These are phyloP conservation scores for Nixonia krombeini DNA, from an alignment of 1,140 invertebrate species.

Conservation along the genomic window DNA sequence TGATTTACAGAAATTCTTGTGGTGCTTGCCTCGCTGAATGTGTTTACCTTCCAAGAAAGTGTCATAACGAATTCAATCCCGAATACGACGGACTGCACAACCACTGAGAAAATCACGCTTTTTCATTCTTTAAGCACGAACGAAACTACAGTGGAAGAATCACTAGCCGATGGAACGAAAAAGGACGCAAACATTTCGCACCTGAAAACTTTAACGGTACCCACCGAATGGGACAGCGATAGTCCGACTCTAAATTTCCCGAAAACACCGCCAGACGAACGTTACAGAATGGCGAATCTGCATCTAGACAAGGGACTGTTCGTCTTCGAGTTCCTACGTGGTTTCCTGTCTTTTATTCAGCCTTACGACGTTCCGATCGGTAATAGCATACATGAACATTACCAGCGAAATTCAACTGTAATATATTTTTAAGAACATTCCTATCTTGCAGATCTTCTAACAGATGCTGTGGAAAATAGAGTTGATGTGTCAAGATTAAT, in stretches of 20 bases:
- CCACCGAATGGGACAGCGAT: conserved; percentile 52
- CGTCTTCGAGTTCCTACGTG: conserved; percentile 72
- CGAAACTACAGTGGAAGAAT: conserved; percentile 11
- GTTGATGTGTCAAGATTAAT: conserved; percentile 57
- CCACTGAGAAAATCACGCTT: conserved; percentile 50
- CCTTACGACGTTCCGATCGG: conserved; percentile 73
- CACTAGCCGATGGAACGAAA: conserved; percentile 20
- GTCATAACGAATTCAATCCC: conserved; percentile 28
- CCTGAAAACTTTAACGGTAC: conserved; percentile 46
- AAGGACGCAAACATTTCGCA: conserved; percentile 58
- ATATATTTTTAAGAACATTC: conserved; percentile 11
- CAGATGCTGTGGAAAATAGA: conserved; percentile 59
- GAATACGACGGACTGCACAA: conserved; percentile 48
- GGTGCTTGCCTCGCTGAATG: conserved; percentile 24
- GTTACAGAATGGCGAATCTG: conserved; percentile 71
- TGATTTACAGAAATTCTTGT: conserved; percentile 42
- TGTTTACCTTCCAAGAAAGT: conserved; percentile 33
- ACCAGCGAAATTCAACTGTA: background rate
- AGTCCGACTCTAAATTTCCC: conserved; percentile 61
- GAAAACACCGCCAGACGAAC: conserved; percentile 49
- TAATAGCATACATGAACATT: conserved; percentile 50
- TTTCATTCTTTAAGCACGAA: conserved; percentile 42
- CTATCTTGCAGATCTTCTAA: conserved; percentile 57
- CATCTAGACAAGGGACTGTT: conserved; percentile 71
- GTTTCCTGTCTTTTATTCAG: conserved; percentile 72